These are phyloP conservation scores for Leptodactylus fuscus DNA, from an alignment of 2,113 vertebrate genomes.

Conservation along the genomic window DNA sequence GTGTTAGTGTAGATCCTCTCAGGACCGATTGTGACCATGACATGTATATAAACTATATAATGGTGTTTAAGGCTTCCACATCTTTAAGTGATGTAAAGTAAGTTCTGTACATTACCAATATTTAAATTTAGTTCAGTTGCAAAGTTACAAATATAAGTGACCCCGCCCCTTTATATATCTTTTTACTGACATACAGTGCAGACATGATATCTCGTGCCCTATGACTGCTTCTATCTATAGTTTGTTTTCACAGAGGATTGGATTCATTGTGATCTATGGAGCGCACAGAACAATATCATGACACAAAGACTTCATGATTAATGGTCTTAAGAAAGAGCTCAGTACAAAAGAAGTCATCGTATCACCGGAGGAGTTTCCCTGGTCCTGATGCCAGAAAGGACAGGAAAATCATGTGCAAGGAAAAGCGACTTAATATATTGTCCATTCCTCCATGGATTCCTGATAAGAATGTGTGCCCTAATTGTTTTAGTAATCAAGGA, in stretches of 20 bases:
- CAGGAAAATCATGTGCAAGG: constrained; percentile 4
- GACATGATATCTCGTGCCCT: too few species aligned
- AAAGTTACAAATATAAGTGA: too few species aligned
- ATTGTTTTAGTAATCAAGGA: constrained; percentile 16
- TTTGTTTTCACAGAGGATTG: background rate
- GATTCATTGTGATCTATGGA: background rate
- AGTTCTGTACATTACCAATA: too few species aligned
- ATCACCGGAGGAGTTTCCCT: constrained; percentile 8
- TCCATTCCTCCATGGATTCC: background rate
- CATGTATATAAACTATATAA: too few species aligned
- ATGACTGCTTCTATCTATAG: background rate
- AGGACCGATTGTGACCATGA: too few species aligned
- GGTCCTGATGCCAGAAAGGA: constrained; percentile 30
- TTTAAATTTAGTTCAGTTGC: too few species aligned
- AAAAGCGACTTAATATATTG: background rate
- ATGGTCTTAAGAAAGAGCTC: background rate
- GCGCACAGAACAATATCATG: background rate
- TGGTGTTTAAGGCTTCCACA: too few species aligned
- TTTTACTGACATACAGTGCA: too few species aligned
- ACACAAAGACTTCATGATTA: background rate
- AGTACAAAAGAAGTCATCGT: constrained; percentile 26
- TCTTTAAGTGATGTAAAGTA: too few species aligned
- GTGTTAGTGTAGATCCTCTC: too few species aligned
- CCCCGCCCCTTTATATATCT: too few species aligned
- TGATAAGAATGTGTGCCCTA: background rate